Conservation (phyloP, 2,113 vertebrate genomes). For the Polypterus bichir region DNA sequence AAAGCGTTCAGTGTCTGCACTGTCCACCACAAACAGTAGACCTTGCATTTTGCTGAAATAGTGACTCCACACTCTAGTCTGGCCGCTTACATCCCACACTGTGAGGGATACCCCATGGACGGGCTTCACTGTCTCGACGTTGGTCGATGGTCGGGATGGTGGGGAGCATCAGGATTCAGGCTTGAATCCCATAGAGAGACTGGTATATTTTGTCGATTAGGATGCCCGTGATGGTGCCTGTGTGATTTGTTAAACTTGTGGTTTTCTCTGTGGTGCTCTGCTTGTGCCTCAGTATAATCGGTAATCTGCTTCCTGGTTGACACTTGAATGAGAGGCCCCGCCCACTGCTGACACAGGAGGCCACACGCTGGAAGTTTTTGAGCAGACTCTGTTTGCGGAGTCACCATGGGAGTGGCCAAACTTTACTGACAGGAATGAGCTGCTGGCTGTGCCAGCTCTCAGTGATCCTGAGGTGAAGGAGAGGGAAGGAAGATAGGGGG, state of each 20-base stretch:
- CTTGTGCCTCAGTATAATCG: background rate
- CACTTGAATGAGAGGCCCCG: background rate
- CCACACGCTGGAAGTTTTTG: background rate
- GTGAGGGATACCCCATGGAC: slow-evolving; percentile 19
- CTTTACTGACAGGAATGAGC: background rate
- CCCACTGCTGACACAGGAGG: background rate
- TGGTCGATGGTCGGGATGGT: slow-evolving; percentile 25
- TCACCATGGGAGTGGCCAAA: background rate
- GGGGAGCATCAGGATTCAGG: slow-evolving; percentile 16
- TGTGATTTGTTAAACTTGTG: background rate
- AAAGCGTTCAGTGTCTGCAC: slow-evolving; percentile 16
- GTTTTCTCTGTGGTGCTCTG: background rate
- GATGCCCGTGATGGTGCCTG: slow-evolving; percentile 14
- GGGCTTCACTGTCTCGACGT: slow-evolving; percentile 20
- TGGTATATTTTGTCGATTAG: slow-evolving; percentile 14
- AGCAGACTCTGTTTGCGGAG: background rate
- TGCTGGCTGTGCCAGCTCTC: background rate
- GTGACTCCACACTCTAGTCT: slow-evolving; percentile 16
- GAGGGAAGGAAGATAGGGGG: background rate
- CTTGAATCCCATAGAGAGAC: slow-evolving; percentile 11
- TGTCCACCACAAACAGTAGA: slow-evolving; percentile 24
- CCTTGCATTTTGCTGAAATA: slow-evolving; percentile 19
- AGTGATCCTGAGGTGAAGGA: background rate
- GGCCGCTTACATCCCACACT: slow-evolving; percentile 21
- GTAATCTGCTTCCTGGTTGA: background rate